Percentiles rank a stretch among this genome's conserved stretches.
Conservation (phyloP, 2,797 vertebrate species). For the Chiloscyllium punctatum region DNA sequence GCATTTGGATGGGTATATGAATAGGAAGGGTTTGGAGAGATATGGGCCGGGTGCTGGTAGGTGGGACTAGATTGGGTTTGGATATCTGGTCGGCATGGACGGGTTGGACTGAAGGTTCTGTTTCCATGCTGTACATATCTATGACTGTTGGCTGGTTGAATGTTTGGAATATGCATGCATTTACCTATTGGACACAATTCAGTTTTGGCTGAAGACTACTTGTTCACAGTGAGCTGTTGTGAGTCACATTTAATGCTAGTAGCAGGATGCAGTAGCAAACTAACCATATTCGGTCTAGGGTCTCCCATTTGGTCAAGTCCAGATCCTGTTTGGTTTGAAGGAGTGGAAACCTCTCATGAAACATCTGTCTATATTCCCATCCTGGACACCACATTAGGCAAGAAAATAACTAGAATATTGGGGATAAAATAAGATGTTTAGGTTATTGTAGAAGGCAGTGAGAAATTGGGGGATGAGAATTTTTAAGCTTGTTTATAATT, state of each 20-base stretch:
- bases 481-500: neutral
- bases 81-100: too few relatives aligned
- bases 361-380: neutral
- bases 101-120: too few relatives aligned
- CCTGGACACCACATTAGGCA: too few relatives aligned
- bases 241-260: neutral
- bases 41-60: too few relatives aligned
- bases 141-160: neutral
- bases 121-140: too few relatives aligned
- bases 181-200: neutral
- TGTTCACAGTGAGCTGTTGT: neutral
- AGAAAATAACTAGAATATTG: neutral
- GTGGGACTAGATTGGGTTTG: too few relatives aligned
- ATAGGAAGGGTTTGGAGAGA: too few relatives aligned
- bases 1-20: too few relatives aligned
- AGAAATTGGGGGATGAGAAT: neutral
- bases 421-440: neutral
- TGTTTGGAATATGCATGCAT: too few relatives aligned
- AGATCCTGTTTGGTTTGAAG: neutral
- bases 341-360: neutral
- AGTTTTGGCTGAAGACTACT: neutral
- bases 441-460: neutral
- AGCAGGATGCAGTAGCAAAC: too few relatives aligned
- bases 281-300: neutral
- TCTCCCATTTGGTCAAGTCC: neutral